These are phyloP conservation scores for Trissolcus japonicus DNA, from an alignment of 2,888 invertebrate species.

Conservation along the genomic window DNA sequence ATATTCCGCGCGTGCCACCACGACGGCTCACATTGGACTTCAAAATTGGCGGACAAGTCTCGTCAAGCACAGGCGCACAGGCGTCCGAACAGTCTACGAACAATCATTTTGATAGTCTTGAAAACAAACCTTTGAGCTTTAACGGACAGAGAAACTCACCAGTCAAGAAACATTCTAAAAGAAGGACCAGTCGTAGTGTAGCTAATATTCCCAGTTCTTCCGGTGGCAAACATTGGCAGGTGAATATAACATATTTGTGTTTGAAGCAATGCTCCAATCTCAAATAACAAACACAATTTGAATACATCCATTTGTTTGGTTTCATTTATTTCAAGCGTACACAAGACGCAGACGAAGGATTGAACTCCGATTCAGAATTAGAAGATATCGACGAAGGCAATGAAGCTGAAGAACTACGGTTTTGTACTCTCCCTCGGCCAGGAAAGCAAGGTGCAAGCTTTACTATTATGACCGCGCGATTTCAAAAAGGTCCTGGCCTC, in stretches of 20 bases:
- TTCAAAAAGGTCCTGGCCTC: slow-evolving; percentile 88
- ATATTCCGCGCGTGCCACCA: slow-evolving; percentile 69
- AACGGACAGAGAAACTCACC: slow-evolving; percentile 62
- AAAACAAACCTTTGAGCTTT: slow-evolving; percentile 66
- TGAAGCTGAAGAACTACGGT: slow-evolving; percentile 79
- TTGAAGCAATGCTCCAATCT: not conserved
- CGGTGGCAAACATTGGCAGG: slow-evolving; percentile 67
- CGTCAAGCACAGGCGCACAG: slow-evolving; percentile 58
- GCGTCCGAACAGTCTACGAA: slow-evolving; percentile 54
- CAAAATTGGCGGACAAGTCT: slow-evolving; percentile 70
- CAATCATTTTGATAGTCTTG: slow-evolving; percentile 56
- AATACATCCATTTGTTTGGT: not conserved
- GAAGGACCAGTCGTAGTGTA: slow-evolving; percentile 68
- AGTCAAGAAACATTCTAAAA: slow-evolving; percentile 63
- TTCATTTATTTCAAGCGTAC: slow-evolving; percentile 66
- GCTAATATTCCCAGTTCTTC: slow-evolving; percentile 70
- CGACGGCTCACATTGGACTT: slow-evolving; percentile 69
- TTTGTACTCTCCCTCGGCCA: slow-evolving; percentile 80
- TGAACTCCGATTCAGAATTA: slow-evolving; percentile 72
- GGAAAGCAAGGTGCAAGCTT: slow-evolving; percentile 77
- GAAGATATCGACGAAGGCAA: slow-evolving; percentile 77
- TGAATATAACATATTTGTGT: slow-evolving; percentile 38
- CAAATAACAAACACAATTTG: not conserved
- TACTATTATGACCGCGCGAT: slow-evolving; percentile 79
- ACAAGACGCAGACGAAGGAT: slow-evolving; percentile 71